These are phyloP conservation scores for Papilio protenor DNA, from an alignment of 2,888 invertebrate species.

Conservation along the genomic window DNA sequence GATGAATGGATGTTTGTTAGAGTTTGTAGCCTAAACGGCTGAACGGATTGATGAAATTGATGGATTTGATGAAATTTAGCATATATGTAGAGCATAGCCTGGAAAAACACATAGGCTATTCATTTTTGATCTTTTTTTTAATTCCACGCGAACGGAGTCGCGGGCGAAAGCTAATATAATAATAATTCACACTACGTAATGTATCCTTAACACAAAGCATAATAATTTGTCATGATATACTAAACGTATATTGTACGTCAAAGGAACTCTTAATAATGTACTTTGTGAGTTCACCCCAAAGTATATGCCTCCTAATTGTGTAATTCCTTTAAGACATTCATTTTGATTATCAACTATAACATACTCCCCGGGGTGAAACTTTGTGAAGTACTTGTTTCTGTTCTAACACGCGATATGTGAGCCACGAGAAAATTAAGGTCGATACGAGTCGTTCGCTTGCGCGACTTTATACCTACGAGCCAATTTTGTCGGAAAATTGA, in stretches of 20 bases:
- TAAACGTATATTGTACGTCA: constrained; percentile 19
- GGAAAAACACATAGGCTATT: too few species aligned
- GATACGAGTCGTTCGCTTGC: constrained; percentile 28
- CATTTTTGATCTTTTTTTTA: too few species aligned
- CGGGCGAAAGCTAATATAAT: neutral
- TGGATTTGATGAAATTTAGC: too few species aligned
- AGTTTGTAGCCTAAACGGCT: too few species aligned
- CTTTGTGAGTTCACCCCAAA: constrained; percentile 46
- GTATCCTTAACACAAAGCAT: constrained; percentile 16
- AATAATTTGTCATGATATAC: constrained; percentile 24
- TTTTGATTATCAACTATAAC: constrained; percentile 70
- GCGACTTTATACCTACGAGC: constrained; percentile 32
- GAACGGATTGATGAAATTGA: too few species aligned
- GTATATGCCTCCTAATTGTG: constrained; percentile 64
- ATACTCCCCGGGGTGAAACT: constrained; percentile 62
- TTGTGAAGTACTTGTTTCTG: constrained; percentile 63
- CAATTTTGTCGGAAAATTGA: constrained; percentile 39
- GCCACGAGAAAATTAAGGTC: constrained; percentile 41
- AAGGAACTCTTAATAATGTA: constrained; percentile 30
- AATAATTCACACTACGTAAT: neutral
- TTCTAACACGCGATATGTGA: constrained; percentile 61
- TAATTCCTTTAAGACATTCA: constrained; percentile 71
- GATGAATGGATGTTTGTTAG: too few species aligned
- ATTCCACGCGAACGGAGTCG: too few species aligned
- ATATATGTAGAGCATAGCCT: too few species aligned